These are phyloP conservation scores for Pangasius djambal DNA, from an alignment of 2,797 vertebrate species.

Conservation along the genomic window DNA sequence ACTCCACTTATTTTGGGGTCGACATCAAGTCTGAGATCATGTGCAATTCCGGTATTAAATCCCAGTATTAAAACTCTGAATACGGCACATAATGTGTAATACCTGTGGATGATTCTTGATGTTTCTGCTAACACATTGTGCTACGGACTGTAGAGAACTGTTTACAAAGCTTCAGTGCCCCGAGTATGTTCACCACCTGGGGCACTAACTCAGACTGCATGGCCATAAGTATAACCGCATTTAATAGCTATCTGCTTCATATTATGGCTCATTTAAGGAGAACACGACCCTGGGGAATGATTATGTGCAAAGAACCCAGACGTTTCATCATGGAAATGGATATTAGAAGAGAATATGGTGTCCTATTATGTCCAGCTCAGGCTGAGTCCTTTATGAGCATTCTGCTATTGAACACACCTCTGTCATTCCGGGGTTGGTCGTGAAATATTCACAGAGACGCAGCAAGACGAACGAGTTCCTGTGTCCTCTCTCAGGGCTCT, in stretches of 20 bases:
- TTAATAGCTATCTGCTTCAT: conserved; percentile 17
- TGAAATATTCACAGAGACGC: conserved; percentile 71
- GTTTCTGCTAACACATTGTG: neutral
- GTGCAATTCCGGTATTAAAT: neutral
- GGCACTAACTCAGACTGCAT: conserved; percentile 6
- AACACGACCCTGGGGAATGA: conserved; percentile 8
- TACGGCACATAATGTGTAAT: neutral
- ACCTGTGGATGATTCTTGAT: neutral
- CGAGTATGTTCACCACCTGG: neutral
- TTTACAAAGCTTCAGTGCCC: conserved; percentile 2
- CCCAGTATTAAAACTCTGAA: neutral
- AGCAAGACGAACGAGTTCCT: conserved; percentile 68
- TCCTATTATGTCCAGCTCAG: conserved; percentile 20
- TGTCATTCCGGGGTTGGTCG: conserved; percentile 41
- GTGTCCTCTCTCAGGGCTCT: conserved; percentile 61
- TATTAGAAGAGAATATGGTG: conserved; percentile 31
- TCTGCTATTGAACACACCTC: conserved; percentile 36
- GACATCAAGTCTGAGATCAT: neutral
- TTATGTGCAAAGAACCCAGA: conserved; percentile 14
- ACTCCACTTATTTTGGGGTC: too few relatives aligned
- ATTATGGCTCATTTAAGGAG: conserved; percentile 33
- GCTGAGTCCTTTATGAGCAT: conserved; percentile 14
- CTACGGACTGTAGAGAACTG: neutral
- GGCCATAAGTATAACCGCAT: conserved; percentile 4
- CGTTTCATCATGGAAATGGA: conserved; percentile 40